Percentiles rank a stretch among this genome's conserved stretches.
Evolutionary conservation across 2,113 vertebrate species (phyloP).

Genomic region (Cavia porcellus): DNA sequence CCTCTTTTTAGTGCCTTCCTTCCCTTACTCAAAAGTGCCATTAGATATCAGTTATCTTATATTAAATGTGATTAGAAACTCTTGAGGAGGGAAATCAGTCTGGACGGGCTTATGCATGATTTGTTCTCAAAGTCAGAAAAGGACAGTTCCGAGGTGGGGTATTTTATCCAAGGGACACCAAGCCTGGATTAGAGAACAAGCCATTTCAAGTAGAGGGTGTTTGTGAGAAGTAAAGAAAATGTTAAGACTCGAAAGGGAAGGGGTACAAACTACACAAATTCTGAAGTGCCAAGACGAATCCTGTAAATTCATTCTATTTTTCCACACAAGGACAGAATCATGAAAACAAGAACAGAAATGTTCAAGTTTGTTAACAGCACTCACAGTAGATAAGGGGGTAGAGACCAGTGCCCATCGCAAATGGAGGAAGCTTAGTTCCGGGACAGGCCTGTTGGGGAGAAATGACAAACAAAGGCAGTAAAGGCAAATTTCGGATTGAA

Average conservation of each 20-base stretch:
- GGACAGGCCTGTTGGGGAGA: not conserved
- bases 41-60: not conserved
- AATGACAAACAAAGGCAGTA: slow-evolving; percentile 13
- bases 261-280: not conserved
- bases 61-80: not conserved
- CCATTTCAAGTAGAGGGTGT: not conserved
- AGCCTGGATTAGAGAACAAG: not conserved
- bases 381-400: accelerated
- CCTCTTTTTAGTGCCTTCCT: not conserved
- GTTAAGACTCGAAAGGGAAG: not conserved
- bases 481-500: not conserved
- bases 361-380: not conserved
- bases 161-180: not conserved
- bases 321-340: slow-evolving; percentile 20
- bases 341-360: not conserved
- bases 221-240: slow-evolving; percentile 27
- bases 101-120: not conserved
- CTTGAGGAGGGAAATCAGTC: not conserved
- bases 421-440: not conserved
- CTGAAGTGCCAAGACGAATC: not conserved
- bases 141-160: not conserved
- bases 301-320: not conserved
- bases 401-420: not conserved
- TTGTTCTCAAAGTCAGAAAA: not conserved
- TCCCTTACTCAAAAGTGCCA: not conserved